A percentile compares a stretch with the other conserved stretches of the same genome.
phyloP scores from a whole-genome alignment of 2,797 vertebrate species.

The Danio kyathit region DNA sequence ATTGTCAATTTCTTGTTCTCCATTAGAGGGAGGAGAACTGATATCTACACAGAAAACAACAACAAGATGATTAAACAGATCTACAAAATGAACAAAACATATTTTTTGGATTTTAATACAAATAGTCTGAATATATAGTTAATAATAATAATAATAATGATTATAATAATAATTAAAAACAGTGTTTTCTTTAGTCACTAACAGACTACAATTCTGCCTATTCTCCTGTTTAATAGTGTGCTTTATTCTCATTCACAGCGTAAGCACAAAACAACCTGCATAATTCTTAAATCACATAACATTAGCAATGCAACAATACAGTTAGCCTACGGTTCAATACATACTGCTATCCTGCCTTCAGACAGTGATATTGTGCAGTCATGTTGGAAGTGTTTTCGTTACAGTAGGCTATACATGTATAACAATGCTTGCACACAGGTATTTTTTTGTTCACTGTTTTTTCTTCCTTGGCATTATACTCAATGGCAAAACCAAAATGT shows the following conservation, averaged over 20 bases:
- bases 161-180: neutral
- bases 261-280: neutral
- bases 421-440: too few species aligned
- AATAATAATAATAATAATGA: neutral
- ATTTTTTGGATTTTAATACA: too few species aligned
- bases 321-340: too few species aligned
- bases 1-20: constrained; percentile 93
- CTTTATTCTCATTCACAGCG: neutral
- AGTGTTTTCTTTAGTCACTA: neutral
- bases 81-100: too few species aligned
- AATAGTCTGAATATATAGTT: neutral
- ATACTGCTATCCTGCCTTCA: too few species aligned
- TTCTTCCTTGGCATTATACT: too few species aligned
- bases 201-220: neutral
- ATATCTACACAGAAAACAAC: constrained; percentile 80
- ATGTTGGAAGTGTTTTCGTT: too few species aligned
- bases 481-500: too few species aligned
- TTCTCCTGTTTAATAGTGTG: neutral
- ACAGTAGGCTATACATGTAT: too few species aligned
- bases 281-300: neutral
- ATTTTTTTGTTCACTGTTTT: too few species aligned
- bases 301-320: too few species aligned
- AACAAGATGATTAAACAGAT: neutral
- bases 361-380: too few species aligned
- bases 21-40: constrained; percentile 93